phyloP scores from a whole-genome alignment of 2,888 invertebrate species.

The Sepioteuthis lessoniana region DNA sequence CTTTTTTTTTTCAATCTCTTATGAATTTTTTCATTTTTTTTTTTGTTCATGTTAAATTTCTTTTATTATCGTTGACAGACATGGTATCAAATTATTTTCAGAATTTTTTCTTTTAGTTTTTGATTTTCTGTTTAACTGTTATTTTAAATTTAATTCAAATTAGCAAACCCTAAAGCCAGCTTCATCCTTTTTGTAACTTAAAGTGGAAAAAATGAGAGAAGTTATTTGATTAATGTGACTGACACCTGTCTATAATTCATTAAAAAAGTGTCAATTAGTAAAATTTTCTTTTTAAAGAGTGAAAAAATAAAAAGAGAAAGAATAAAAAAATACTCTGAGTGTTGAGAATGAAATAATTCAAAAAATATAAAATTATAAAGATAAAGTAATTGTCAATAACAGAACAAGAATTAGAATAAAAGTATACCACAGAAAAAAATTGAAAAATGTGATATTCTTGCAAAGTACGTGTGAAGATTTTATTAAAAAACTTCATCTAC shows the following conservation, averaged over 20 bases:
- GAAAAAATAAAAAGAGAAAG: no score
- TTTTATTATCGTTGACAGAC: not conserved
- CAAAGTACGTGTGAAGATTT: no score
- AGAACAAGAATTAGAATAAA: no score
- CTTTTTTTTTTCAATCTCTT: not conserved
- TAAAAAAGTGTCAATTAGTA: not conserved
- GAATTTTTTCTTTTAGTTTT: not conserved
- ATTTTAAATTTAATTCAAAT: not conserved
- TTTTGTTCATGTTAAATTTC: not conserved
- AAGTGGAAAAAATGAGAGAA: not conserved
- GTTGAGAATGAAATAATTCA: no score
- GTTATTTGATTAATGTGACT: not conserved
- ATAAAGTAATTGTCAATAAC: no score
- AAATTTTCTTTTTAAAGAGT: no score
- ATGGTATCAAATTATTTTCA: not conserved
- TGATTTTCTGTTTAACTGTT: not conserved
- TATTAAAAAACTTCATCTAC: no score
- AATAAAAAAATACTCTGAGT: no score
- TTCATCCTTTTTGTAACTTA: not conserved
- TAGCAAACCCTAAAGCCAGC: not conserved
- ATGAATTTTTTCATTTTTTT: not conserved
- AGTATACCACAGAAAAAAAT: no score
- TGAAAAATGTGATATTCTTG: no score
- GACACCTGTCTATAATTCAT: not conserved
- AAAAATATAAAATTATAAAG: no score